Evolutionary conservation across 2,113 vertebrate species (phyloP), one percentile per base, ranked within the genome.

Genomic region (Ploceus nigricollis): DNA sequence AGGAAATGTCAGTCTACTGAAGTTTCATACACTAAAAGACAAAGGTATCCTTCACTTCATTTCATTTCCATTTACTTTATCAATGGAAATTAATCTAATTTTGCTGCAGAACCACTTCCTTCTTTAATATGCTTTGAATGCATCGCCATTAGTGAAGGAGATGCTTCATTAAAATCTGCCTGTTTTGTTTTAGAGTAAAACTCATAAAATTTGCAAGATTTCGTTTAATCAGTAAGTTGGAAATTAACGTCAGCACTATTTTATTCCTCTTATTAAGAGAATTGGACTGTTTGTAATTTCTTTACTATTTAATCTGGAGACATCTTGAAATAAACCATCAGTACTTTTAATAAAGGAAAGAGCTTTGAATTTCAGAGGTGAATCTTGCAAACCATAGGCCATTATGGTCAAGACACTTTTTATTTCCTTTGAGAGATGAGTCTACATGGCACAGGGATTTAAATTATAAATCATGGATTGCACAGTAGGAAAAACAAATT

Each of bases 101-200:
- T 91, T 80, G 23, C 60, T 60, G 28, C 31, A 79, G 40, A 92
- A 69, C 13, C 7, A 13, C 15, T 63, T 82, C 30, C 27, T 64
- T 69, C 56, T 71, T 80, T 77, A 95, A 82, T 77, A 87, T 35
- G 27, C 71, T 96, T 95, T 83, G 77, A 92, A 91, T 88, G 28
- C 35, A 44, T 10, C 53, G 44, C 72, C 81, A 44, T 94, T 95
- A 68, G 39, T 39, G 53, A 66, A 73, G n/a, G 82, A 84, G 33
- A 90, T 51, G 47, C 27, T 65, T 92, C 72, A 90, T 89, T 88
- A 93, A 94, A 93, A 87, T 83, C 57, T 91, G 39, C 63, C 54
- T 63, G 28, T 20, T 96, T 88, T 95, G 65, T 92, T 92, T 93
- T 63, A 86, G 72, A 93, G 18, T 47, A 37, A 94, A 94, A 58